Percentiles rank a stretch among this genome's conserved stretches.
phyloP scores from a whole-genome alignment of 2,888 invertebrate genomes.

The Allygus modestus region DNA sequence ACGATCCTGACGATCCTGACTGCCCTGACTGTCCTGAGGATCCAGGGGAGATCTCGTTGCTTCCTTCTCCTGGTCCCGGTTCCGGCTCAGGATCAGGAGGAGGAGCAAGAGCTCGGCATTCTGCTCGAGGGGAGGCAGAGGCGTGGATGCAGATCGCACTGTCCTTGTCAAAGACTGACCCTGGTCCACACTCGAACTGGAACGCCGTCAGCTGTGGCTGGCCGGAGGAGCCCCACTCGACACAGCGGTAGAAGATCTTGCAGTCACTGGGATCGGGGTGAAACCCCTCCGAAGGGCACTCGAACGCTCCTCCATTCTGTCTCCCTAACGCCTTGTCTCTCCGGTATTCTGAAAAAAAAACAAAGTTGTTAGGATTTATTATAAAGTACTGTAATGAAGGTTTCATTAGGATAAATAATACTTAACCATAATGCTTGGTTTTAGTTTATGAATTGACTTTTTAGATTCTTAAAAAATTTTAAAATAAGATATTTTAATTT shows the following conservation, averaged over 20 bases:
- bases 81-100: conserved; percentile 58
- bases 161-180: conserved; percentile 85
- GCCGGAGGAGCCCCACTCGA: conserved; percentile 79
- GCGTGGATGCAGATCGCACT: conserved; percentile 85
- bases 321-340: conserved; percentile 36
- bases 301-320: conserved; percentile 72
- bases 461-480: no score
- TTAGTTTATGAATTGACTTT: no score
- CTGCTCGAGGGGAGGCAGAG: conserved; percentile 81
- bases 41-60: conserved; percentile 28
- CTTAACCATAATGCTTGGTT: no score
- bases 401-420: background rate
- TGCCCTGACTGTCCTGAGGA: background rate
- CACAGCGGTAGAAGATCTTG: conserved; percentile 85
- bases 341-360: conserved; percentile 31
- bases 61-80: conserved; percentile 38
- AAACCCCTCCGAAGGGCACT: conserved; percentile 84
- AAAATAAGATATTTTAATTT: no score
- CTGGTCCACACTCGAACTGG: conserved; percentile 85
- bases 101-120: conserved; percentile 76
- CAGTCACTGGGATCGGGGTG: conserved; percentile 85
- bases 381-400: background rate
- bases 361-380: background rate
- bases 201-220: conserved; percentile 78
- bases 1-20: conserved; percentile 32